Percentiles rank a stretch among this genome's conserved stretches.
phyloP scores from a whole-genome alignment of 2,888 invertebrate genomes.

The Spicauda simplicius region DNA sequence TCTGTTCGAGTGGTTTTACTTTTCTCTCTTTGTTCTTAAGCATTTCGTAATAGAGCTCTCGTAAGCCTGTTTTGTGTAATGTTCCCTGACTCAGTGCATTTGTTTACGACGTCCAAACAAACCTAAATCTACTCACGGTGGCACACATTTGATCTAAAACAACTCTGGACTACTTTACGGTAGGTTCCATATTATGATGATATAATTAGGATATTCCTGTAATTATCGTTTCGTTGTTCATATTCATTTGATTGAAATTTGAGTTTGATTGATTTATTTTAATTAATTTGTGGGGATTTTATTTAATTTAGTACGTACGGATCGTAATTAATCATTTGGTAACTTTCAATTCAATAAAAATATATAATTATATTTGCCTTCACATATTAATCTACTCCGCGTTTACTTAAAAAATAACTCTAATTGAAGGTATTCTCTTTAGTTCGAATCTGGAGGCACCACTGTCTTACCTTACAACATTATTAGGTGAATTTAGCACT shows the following conservation, averaged over 20 bases:
- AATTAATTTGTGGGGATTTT: background rate
- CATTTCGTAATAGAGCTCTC: constrained; percentile 41
- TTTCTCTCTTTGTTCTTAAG: constrained; percentile 39
- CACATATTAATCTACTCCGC: too few relatives aligned
- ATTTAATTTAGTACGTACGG: background rate
- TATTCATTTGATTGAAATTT: background rate
- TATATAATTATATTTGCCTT: background rate
- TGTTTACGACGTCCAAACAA: constrained; percentile 39
- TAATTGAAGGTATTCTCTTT: too few relatives aligned
- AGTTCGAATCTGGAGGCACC: too few relatives aligned
- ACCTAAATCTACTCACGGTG: constrained; percentile 42
- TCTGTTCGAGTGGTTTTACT: constrained; percentile 33
- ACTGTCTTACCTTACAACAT: too few relatives aligned
- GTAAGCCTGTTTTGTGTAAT: constrained; percentile 37
- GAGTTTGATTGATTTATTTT: background rate
- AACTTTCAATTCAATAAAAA: background rate
- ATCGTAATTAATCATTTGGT: background rate
- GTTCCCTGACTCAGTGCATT: constrained; percentile 30
- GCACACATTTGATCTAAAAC: constrained; percentile 43
- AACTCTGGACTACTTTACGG: constrained; percentile 28
- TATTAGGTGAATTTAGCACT: too few relatives aligned
- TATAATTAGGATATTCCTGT: background rate
- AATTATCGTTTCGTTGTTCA: background rate
- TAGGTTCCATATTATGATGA: background rate
- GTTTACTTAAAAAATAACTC: too few relatives aligned